phyloP scores from a whole-genome alignment of 2,113 vertebrate species.

The Agapornis roseicollis region DNA sequence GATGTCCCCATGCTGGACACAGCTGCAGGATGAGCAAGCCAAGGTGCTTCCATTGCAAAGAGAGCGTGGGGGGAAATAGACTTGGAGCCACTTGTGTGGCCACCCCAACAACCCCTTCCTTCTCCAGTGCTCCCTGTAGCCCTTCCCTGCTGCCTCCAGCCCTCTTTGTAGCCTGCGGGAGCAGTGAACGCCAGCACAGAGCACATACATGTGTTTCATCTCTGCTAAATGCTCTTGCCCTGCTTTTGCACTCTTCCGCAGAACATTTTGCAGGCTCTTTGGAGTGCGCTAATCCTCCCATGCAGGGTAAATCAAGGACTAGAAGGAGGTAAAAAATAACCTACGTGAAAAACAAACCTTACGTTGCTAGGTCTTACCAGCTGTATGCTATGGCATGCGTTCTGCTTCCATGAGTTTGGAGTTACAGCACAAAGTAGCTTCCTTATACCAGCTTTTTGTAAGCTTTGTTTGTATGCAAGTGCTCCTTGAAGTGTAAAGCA shows the following conservation, averaged over 20 bases:
- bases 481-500: neutral
- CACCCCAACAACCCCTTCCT: neutral
- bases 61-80: neutral
- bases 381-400: neutral
- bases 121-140: neutral
- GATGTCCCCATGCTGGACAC: neutral
- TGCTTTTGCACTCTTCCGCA: neutral
- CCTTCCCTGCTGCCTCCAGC: rapidly evolving
- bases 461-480: neutral
- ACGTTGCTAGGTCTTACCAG: neutral
- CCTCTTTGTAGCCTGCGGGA: rapidly evolving
- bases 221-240: neutral
- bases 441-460: neutral
- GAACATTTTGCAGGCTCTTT: neutral
- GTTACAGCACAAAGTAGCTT: neutral
- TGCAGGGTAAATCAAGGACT: slow-evolving; percentile 13
- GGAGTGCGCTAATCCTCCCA: neutral
- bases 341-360: slow-evolving; percentile 30
- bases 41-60: neutral
- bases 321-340: slow-evolving; percentile 32
- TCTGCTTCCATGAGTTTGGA: neutral
- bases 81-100: neutral
- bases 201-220: neutral
- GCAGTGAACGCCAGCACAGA: neutral
- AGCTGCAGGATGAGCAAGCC: neutral